A percentile compares a stretch with the other conserved stretches of the same genome.
These are phyloP conservation scores for Drosophila villosipedis DNA, from an alignment of 2,888 invertebrate species.

Conservation along the genomic window DNA sequence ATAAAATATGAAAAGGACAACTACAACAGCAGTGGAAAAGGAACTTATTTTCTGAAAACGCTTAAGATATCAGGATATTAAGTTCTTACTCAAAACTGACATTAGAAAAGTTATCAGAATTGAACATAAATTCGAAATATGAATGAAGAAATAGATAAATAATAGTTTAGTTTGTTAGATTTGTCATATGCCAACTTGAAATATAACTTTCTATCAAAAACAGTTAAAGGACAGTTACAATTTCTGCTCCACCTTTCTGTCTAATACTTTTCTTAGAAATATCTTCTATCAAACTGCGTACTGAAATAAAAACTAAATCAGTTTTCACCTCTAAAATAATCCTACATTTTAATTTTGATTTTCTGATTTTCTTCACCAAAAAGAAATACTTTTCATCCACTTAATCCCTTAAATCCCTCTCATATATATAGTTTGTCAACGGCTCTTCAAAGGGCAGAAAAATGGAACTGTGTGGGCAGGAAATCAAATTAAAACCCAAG, in stretches of 20 bases:
- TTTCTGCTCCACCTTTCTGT: neutral
- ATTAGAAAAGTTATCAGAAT: neutral
- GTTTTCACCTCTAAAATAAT: neutral
- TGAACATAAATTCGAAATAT: neutral
- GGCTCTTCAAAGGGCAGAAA: neutral
- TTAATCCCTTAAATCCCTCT: neutral
- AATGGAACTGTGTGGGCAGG: neutral
- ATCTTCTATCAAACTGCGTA: neutral
- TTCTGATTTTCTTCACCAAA: neutral
- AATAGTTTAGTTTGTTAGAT: neutral
- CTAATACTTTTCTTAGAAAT: neutral
- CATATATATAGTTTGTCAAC: neutral
- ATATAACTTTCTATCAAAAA: neutral
- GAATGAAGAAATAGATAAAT: neutral
- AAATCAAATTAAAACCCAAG: conserved; percentile 6
- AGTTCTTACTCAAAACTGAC: neutral
- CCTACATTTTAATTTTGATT: neutral
- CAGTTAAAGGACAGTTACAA: neutral
- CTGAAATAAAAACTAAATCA: too few species aligned
- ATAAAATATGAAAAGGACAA: neutral
- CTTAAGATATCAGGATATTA: neutral
- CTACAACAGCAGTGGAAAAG: neutral
- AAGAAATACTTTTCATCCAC: neutral
- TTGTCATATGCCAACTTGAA: neutral
- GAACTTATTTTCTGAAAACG: neutral